These are phyloP conservation scores for Turdus rufiventris DNA, from an alignment of 2,113 vertebrate species.

Conservation along the genomic window DNA sequence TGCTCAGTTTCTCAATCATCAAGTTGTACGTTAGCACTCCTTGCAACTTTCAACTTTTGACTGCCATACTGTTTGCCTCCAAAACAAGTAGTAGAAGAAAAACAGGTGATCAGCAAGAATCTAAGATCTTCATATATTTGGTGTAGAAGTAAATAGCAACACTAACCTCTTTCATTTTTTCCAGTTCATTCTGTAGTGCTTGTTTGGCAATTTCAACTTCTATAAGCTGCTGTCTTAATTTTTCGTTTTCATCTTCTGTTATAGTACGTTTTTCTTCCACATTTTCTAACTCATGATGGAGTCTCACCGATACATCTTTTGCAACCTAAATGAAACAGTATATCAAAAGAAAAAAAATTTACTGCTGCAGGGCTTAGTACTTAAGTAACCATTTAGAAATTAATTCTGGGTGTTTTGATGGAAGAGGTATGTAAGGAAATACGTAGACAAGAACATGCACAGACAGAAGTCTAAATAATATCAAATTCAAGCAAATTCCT, in stretches of 20 bases:
- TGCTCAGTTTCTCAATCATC: not conserved
- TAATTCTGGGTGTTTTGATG: not conserved
- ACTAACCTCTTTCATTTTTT: constrained; percentile 94
- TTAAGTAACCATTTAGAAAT: not conserved
- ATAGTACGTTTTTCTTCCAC: constrained; percentile 96
- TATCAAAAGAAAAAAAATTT: not conserved
- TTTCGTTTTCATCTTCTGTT: constrained; percentile 97
- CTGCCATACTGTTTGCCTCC: not conserved
- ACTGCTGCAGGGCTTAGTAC: not conserved
- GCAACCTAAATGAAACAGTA: constrained; percentile 82
- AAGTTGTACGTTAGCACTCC: not conserved
- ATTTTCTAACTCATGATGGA: constrained; percentile 96
- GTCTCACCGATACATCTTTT: constrained; percentile 95
- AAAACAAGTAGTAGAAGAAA: not conserved
- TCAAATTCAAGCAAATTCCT: not conserved
- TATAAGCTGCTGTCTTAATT: constrained; percentile 91
- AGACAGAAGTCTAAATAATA: not conserved
- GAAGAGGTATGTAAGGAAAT: not conserved
- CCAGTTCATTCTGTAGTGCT: constrained; percentile 92
- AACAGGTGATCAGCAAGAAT: not conserved
- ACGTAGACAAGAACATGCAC: not conserved
- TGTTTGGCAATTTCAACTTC: constrained; percentile 95
- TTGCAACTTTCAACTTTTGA: not conserved
- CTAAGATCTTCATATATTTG: not conserved
- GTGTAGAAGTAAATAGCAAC: not conserved